Conservation (phyloP, 2,888 invertebrate species). For the Polietes domitor region DNA sequence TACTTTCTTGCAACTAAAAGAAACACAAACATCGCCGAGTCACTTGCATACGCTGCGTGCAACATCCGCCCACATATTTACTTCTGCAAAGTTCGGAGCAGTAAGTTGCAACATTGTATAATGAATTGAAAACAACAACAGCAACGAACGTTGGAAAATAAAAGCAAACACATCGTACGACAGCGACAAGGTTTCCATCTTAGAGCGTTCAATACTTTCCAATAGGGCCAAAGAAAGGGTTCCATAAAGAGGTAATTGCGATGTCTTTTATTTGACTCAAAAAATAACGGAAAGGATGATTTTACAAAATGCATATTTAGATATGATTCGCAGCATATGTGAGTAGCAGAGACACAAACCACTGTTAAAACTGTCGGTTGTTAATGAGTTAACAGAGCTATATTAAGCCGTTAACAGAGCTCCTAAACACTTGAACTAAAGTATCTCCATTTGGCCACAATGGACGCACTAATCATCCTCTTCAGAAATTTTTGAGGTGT, state of each 20-base stretch:
- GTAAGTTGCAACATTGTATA: conserved; percentile 49
- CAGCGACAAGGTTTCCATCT: conserved; percentile 44
- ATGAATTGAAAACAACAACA: conserved; percentile 26
- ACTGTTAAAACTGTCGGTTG: too few relatives aligned
- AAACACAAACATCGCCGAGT: conserved; percentile 27
- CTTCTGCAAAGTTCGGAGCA: background rate
- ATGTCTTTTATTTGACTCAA: conserved; percentile 24
- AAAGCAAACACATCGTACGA: conserved; percentile 15
- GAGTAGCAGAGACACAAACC: too few relatives aligned
- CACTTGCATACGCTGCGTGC: background rate
- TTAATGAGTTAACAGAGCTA: too few relatives aligned
- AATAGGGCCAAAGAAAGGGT: conserved; percentile 42
- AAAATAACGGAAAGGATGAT: background rate
- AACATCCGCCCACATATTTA: background rate
- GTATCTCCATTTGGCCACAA: too few relatives aligned
- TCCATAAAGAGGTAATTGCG: too few relatives aligned
- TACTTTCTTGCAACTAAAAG: conserved; percentile 21
- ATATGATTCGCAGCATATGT: too few relatives aligned
- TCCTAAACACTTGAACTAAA: too few relatives aligned
- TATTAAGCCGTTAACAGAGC: too few relatives aligned
- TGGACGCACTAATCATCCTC: too few relatives aligned
- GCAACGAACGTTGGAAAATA: background rate
- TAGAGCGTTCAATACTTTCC: conserved; percentile 57
- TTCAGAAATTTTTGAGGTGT: too few relatives aligned
- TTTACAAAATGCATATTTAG: too few relatives aligned